A percentile compares a stretch with the other conserved stretches of the same genome.
These are phyloP conservation scores for Marcusenius ussheri DNA, from an alignment of 2,113 vertebrate genomes.

Conservation along the genomic window DNA sequence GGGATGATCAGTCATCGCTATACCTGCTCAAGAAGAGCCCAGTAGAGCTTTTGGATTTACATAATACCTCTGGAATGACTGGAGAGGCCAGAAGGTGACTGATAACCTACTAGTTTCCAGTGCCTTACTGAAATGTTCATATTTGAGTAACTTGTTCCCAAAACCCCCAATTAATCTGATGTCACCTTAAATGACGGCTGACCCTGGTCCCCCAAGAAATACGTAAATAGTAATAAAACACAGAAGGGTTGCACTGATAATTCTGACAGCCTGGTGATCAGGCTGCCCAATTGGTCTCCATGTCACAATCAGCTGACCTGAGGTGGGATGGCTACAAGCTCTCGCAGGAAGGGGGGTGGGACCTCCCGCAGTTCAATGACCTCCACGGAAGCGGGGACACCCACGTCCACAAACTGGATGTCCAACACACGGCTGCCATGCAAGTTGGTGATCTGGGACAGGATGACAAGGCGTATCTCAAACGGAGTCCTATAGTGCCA, in stretches of 20 bases:
- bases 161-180: not conserved
- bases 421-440: conserved; percentile 77
- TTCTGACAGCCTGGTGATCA: not conserved
- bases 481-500: not conserved
- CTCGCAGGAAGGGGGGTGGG: conserved; percentile 67
- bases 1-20: not conserved
- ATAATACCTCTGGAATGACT: not conserved
- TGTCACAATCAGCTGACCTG: conserved; percentile 62
- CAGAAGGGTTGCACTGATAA: not conserved
- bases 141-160: not conserved
- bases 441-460: conserved; percentile 73
- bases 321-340: conserved; percentile 71
- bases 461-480: conserved; percentile 2
- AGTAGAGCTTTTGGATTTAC: not conserved
- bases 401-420: conserved; percentile 75
- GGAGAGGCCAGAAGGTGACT: not conserved
- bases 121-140: not conserved
- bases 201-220: not conserved
- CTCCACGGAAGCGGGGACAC: conserved; percentile 74
- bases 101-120: not conserved
- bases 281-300: not conserved
- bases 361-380: conserved; percentile 83
- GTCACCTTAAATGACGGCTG: not conserved
- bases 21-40: not conserved
- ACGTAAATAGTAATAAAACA: not conserved